Evolutionary conservation across 2,113 vertebrate genomes (phyloP), one percentile per base, ranked within the genome.

Genomic region (Pungitius pungitius): DNA sequence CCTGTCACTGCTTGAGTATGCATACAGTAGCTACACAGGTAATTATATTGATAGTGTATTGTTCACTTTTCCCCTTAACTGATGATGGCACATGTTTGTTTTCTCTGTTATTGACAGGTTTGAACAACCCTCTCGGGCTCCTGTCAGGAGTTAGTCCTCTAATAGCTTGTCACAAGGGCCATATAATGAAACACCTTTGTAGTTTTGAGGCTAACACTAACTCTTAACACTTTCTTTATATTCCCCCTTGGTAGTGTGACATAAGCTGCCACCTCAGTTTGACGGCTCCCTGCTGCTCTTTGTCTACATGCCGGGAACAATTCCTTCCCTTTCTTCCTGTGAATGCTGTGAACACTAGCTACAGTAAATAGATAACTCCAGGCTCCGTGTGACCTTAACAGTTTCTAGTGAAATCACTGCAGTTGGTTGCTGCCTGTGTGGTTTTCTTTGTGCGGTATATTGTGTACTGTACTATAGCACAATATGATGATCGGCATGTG

Each of bases 181-280:
- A 12, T 64, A 65, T 55, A 47, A 71, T 57, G 22, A 63, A 74
- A 78, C 77, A 81, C 24, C 35, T 49, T 55, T 58, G 51, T 39
- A 47, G 65, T 68, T 74, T 63, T 49, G 58, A 78, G 69, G 60
- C 57, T 59, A 84, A 87, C 81, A 84, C 68, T 64, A 54, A 70
- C 73, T 74, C 71, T 83, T 55, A 81, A 85, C 74, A 73, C 68
- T 73, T 76, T 77, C 75, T 82, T 71, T 75, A 47, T 69, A 60
- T 81, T 85, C 78, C 78, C 85, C 69, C 78, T 47, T 78, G 74
- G 83, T 88, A 81, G 80, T 91, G 87, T 90, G 88, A 90, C 85
- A 86, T 88, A 91, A 92, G 88, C 87, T 92, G 88, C 85, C 92
- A 91, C 85, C 89, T 87, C 85, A 66, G 81, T 80, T 87, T 88